Evolutionary conservation across 2,113 vertebrate species (phyloP).

Genomic region (Spermophilus dauricus): DNA sequence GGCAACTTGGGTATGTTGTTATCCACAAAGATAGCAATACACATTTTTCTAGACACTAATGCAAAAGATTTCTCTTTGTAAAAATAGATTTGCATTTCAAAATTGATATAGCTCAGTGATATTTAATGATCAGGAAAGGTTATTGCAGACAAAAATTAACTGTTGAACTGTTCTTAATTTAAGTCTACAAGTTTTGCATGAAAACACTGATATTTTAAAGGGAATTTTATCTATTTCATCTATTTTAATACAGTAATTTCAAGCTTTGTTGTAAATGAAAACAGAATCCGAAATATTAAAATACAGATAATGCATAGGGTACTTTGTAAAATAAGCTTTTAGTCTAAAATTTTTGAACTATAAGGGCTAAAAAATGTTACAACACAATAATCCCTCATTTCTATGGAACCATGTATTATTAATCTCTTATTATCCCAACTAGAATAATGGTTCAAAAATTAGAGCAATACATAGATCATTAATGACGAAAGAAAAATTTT

Average conservation of each 20-base stretch:
- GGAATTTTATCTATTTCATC: neutral
- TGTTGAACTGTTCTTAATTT: neutral
- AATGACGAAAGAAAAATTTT: neutral
- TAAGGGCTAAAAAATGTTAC: neutral
- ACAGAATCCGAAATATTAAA: neutral
- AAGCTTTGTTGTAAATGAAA: constrained; percentile 25
- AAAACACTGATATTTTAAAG: neutral
- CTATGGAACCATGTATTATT: neutral
- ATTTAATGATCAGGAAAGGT: neutral
- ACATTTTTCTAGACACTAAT: neutral
- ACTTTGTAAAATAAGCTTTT: neutral
- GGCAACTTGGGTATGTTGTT: neutral
- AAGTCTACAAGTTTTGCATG: neutral
- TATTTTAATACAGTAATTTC: neutral
- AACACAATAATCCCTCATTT: neutral
- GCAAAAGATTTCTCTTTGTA: constrained; percentile 22
- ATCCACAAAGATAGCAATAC: neutral
- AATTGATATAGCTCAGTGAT: neutral
- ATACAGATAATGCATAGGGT: neutral
- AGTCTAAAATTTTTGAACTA: neutral
- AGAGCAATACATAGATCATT: neutral
- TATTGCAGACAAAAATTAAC: neutral
- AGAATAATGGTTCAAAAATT: neutral
- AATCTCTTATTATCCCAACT: neutral
- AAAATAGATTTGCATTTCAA: constrained; percentile 47